These are phyloP conservation scores for Drosophila flavopinicola DNA, from an alignment of 2,888 invertebrate species.

Conservation along the genomic window DNA sequence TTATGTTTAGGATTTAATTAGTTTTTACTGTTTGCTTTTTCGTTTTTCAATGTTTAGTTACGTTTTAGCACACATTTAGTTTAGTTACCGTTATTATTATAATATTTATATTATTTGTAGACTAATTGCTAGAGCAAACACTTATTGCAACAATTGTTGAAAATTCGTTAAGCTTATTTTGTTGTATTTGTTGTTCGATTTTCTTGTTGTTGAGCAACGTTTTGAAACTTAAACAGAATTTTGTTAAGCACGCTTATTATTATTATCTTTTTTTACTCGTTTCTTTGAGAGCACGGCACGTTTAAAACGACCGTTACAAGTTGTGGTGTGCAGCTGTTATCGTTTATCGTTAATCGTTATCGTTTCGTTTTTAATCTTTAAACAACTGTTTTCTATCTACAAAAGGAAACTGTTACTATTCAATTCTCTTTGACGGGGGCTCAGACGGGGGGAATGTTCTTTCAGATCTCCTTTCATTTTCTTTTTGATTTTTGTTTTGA, in stretches of 20 bases:
- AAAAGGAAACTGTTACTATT: slow-evolving; percentile 66
- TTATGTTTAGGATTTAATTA: slow-evolving; percentile 60
- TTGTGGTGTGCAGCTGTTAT: slow-evolving; percentile 40
- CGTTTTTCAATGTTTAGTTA: slow-evolving; percentile 64
- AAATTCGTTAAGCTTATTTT: slow-evolving; percentile 75
- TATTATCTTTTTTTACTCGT: slow-evolving; percentile 66
- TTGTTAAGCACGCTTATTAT: slow-evolving; percentile 57
- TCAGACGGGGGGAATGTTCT: slow-evolving; percentile 48
- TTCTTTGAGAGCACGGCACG: slow-evolving; percentile 63
- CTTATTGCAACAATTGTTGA: slow-evolving; percentile 78
- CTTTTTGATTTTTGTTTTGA: slow-evolving; percentile 2
- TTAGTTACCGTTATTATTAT: slow-evolving; percentile 60
- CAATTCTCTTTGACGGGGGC: slow-evolving; percentile 55
- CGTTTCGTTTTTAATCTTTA: slow-evolving; percentile 49
- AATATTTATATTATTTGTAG: slow-evolving; percentile 43
- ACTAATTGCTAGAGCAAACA: slow-evolving; percentile 71
- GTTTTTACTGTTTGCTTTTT: slow-evolving; percentile 41
- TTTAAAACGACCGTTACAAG: slow-evolving; percentile 68
- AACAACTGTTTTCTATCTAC: slow-evolving; percentile 73
- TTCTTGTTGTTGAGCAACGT: slow-evolving; percentile 62
- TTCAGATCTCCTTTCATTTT: slow-evolving; percentile 4
- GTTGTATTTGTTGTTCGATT: slow-evolving; percentile 22
- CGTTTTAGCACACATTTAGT: slow-evolving; percentile 73
- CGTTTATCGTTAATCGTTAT: slow-evolving; percentile 38
- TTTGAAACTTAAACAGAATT: no score